Percentiles rank a stretch among this genome's conserved stretches.
These are phyloP conservation scores for Hydractinia echinata DNA, from an alignment of 30 jellyfish, hydroid and myxozoan genomes.

Conservation along the genomic window DNA sequence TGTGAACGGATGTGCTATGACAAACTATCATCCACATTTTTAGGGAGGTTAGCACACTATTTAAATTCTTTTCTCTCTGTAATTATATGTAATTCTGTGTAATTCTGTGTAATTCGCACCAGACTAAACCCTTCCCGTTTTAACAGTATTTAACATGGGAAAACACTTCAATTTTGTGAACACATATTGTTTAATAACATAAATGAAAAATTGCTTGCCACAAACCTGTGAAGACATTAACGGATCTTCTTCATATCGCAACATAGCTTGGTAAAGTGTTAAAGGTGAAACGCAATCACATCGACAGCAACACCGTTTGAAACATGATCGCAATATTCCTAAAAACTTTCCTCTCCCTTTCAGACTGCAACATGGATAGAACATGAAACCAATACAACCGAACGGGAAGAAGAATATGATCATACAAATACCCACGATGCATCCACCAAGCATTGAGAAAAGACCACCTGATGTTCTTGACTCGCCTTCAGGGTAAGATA, in stretches of 20 bases:
- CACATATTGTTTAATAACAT: not conserved
- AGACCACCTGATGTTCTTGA: not conserved
- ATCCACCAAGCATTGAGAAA: not conserved
- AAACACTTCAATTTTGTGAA: not conserved
- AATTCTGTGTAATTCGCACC: too few species aligned
- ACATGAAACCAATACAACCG: not conserved
- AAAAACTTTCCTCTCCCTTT: not conserved
- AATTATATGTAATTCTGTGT: too few species aligned
- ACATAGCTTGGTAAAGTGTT: conserved; percentile 33
- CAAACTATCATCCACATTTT: too few species aligned
- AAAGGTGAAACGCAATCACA: conserved; percentile 29
- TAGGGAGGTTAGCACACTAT: too few species aligned
- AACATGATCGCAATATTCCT: not conserved
- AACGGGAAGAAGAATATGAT: too few species aligned
- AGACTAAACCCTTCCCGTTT: not conserved
- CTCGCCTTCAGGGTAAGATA: not conserved
- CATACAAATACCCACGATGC: not conserved
- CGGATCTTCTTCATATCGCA: conserved; percentile 43
- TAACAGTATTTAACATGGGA: not conserved
- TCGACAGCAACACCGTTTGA: conserved; percentile 20
- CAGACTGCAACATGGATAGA: conserved; percentile 8
- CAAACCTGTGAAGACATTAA: not conserved
- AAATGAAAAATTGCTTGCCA: not conserved
- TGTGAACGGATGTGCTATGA: too few species aligned
- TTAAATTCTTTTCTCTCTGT: too few species aligned